A percentile compares a stretch with the other conserved stretches of the same genome.
Conservation (phyloP, 1,140 invertebrate genomes). For the Bradynema listronoti region DNA sequence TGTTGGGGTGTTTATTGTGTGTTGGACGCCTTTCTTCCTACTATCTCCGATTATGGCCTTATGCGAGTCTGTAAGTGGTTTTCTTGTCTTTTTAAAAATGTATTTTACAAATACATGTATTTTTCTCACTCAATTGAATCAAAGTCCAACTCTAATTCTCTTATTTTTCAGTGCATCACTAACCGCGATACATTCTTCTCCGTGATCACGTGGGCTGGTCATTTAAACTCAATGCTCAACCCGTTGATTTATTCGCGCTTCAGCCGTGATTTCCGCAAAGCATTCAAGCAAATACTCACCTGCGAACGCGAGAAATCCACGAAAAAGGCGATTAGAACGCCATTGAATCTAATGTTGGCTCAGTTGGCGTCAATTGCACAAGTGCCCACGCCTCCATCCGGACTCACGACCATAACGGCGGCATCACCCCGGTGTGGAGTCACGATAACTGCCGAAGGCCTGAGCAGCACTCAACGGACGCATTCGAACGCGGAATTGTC, state of each 20-base stretch:
- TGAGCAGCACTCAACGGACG: too few relatives aligned
- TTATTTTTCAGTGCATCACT: constrained; percentile 58
- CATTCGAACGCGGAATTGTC: too few relatives aligned
- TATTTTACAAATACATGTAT: too few relatives aligned
- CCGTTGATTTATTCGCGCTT: constrained; percentile 56
- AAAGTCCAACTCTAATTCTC: neutral
- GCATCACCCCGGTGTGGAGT: too few relatives aligned
- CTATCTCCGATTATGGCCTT: constrained; percentile 82
- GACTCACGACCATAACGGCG: too few relatives aligned
- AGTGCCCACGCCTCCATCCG: constrained; percentile 14
- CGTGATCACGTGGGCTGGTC: constrained; percentile 93
- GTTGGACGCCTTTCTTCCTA: constrained; percentile 94
- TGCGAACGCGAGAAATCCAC: constrained; percentile 51
- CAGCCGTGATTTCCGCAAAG: constrained; percentile 51
- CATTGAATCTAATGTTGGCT: constrained; percentile 53
- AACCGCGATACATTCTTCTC: constrained; percentile 72
- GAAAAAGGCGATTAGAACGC: constrained; percentile 56
- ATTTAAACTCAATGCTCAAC: constrained; percentile 79
- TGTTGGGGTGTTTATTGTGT: constrained; percentile 91
- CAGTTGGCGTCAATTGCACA: constrained; percentile 53
- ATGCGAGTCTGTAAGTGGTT: constrained; percentile 61
- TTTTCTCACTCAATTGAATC: too few relatives aligned
- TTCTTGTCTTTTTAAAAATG: too few relatives aligned
- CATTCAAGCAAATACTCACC: constrained; percentile 57
- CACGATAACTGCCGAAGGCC: too few relatives aligned